Evolutionary conservation across 92 coral and sea anemone genomes (phyloP).

Genomic region (Galaxea fascicularis): DNA sequence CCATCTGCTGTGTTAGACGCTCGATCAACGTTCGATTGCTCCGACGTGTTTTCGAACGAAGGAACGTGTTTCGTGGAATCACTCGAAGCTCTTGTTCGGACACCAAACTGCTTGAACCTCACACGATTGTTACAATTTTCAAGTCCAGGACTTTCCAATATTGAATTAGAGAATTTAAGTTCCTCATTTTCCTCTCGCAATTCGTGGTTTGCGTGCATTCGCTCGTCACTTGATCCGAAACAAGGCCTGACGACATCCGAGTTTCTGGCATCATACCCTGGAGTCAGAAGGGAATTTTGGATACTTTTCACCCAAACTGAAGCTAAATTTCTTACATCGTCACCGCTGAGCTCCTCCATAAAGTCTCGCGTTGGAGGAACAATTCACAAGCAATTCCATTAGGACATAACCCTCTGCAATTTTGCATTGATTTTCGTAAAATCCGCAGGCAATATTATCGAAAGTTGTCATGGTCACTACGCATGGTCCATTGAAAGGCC

Average conservation of each 20-base stretch:
- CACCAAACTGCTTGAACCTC: not conserved
- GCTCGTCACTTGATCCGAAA: slow-evolving; percentile 30
- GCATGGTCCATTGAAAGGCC: slow-evolving; percentile 29
- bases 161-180: not conserved
- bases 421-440: not conserved
- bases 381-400: not conserved
- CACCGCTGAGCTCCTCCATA: slow-evolving; percentile 83
- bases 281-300: slow-evolving; percentile 64
- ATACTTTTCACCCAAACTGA: slow-evolving; percentile 78
- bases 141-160: not conserved
- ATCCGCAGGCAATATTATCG: not conserved
- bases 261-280: slow-evolving; percentile 48
- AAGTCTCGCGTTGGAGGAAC: not conserved
- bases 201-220: not conserved
- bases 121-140: not conserved
- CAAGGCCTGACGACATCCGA: slow-evolving; percentile 29
- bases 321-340: slow-evolving; percentile 79
- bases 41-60: slow-evolving; percentile 33
- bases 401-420: not conserved
- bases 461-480: slow-evolving; percentile 58
- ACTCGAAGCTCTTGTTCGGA: not conserved
- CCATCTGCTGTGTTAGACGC: not conserved
- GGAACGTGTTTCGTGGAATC: not conserved
- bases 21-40: slow-evolving; percentile 22
- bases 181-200: slow-evolving; percentile 18